phyloP scores from a whole-genome alignment of 2,888 invertebrate species.

The Creontiades dilutus region DNA sequence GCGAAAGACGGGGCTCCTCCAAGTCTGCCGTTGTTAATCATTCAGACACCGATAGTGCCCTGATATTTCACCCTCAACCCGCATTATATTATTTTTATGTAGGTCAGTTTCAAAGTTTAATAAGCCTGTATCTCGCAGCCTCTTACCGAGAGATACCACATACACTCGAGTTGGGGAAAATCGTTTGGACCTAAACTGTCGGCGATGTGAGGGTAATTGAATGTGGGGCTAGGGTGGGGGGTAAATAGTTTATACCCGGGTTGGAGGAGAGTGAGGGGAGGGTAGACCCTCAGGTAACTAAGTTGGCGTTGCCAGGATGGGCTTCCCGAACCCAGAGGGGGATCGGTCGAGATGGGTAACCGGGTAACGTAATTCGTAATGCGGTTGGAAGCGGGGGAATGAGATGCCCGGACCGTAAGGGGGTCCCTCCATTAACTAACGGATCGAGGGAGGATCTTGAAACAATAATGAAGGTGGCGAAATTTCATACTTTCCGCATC shows the following conservation, averaged over 20 bases:
- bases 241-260: constrained; percentile 61
- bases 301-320: constrained; percentile 13
- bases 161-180: constrained; percentile 17
- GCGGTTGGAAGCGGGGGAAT: constrained; percentile 48
- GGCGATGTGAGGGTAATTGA: constrained; percentile 56
- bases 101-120: constrained; percentile 16
- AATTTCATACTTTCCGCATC: background rate
- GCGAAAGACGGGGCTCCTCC: background rate
- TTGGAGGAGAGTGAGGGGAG: background rate
- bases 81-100: background rate
- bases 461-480: constrained; percentile 36
- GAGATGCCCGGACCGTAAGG: constrained; percentile 14
- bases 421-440: background rate
- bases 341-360: constrained; percentile 28
- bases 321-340: constrained; percentile 49
- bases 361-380: constrained; percentile 65
- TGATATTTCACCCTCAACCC: background rate
- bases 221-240: constrained; percentile 30
- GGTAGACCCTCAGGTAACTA: constrained; percentile 43
- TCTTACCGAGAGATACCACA: background rate
- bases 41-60: background rate
- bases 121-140: background rate
- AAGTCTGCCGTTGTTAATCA: constrained; percentile 24
- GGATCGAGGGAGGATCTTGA: constrained; percentile 30
- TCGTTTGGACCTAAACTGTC: constrained; percentile 40